Conservation (phyloP, 2,888 invertebrate genomes). For the Dusona sp. region DNA sequence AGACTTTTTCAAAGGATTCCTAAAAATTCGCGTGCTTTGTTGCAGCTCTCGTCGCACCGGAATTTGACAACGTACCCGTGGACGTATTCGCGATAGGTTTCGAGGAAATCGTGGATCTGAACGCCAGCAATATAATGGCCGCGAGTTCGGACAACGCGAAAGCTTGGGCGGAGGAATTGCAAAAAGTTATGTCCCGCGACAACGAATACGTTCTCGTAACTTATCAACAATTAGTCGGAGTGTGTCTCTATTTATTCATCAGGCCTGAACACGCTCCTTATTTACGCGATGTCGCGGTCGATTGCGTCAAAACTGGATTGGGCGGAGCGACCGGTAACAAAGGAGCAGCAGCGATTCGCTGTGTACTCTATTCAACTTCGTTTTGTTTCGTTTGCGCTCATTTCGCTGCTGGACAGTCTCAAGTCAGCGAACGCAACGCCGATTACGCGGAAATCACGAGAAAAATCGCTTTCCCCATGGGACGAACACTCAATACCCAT, state of each 20-base stretch:
- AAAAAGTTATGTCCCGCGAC: constrained; percentile 95
- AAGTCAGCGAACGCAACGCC: constrained; percentile 97
- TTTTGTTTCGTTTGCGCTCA: constrained; percentile 99
- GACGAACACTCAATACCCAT: constrained; percentile 95
- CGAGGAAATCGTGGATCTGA: constrained; percentile 99
- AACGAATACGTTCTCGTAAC: constrained; percentile 95
- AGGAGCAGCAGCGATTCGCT: constrained; percentile 96
- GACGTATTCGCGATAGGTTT: constrained; percentile 99
- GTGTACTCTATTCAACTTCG: constrained; percentile 96
- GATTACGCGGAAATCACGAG: constrained; percentile 98
- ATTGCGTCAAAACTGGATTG: constrained; percentile 98
- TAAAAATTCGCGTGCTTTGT: constrained; percentile 61
- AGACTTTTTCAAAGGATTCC: neutral
- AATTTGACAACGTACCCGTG: constrained; percentile 88
- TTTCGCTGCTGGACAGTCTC: constrained; percentile 99
- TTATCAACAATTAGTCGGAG: constrained; percentile 98
- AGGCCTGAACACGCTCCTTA: constrained; percentile 95
- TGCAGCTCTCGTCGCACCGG: constrained; percentile 83
- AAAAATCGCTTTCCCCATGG: constrained; percentile 96
- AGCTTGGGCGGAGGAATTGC: constrained; percentile 97
- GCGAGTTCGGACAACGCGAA: constrained; percentile 97
- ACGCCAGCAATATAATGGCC: constrained; percentile 99
- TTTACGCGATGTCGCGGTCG: constrained; percentile 96
- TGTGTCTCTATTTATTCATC: constrained; percentile 97
- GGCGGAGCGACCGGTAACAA: constrained; percentile 99